phyloP scores from a whole-genome alignment of 2,113 vertebrate genomes.

The Rhinolophus sinicus region DNA sequence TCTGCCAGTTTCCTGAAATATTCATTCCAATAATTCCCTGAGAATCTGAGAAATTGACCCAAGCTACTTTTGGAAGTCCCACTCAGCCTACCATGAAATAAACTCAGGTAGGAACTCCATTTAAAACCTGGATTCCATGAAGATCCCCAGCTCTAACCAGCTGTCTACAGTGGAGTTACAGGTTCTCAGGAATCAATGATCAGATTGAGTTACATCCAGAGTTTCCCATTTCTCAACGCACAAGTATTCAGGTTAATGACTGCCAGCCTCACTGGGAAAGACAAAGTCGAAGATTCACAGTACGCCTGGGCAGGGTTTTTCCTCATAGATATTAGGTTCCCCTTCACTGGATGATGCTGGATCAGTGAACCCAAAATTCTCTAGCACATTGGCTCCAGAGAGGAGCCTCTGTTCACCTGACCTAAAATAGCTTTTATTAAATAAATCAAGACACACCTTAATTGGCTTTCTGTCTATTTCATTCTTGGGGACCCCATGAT shows the following conservation, averaged over 20 bases:
- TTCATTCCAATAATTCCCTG: neutral
- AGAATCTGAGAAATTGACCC: conserved; percentile 17
- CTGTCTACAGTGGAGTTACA: neutral
- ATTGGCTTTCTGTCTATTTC: conserved; percentile 74
- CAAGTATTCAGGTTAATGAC: neutral
- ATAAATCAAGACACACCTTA: conserved; percentile 77
- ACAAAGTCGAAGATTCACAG: neutral
- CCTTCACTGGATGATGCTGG: neutral
- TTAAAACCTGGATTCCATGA: neutral
- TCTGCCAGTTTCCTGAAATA: conserved; percentile 25
- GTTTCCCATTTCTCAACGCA: neutral
- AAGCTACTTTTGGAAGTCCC: neutral
- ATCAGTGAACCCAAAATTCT: conserved; percentile 61
- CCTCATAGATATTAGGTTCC: neutral
- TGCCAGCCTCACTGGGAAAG: neutral
- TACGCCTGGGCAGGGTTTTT: neutral
- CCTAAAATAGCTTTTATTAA: conserved; percentile 70
- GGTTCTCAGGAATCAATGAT: neutral
- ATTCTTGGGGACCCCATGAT: conserved; percentile 74
- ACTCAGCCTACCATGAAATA: neutral
- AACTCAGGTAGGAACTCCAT: neutral
- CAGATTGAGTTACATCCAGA: neutral
- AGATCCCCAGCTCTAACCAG: neutral
- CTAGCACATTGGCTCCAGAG: conserved; percentile 12
- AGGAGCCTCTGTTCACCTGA: conserved; percentile 60